Base-by-base conservation (phyloP, 2,797 vertebrate species). In the Hafferia zeledoni region DNA sequence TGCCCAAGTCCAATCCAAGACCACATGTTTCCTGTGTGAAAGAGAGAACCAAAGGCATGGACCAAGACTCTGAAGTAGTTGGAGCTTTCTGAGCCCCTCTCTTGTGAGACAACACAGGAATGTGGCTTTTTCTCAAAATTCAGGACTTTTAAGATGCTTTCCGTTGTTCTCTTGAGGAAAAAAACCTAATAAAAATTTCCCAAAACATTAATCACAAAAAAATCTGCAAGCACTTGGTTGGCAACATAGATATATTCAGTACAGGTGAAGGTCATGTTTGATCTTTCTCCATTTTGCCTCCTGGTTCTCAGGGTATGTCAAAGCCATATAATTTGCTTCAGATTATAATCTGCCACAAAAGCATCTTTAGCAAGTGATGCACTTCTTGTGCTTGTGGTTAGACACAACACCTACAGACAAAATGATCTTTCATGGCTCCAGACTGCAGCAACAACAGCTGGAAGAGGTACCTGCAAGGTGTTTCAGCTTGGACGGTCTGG, bases 311-410 rank as follows among this genome's bases (percentile, higher is more conserved):
- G 28, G 28, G 1, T 16, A 11, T 7, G 39, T 61, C 70, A 44
- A 55, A 65, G 57, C 39, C 18, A 41, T 30, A 22, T 30, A 22
- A 16, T 61, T 61, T 30, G 39, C 37, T 61, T 41, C 39, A 61
- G 14, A 68, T 91, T 50, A 70, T 12, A 41, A 80, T 77, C 83
- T 55, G 55, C 72, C 76, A 72, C 47, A 57, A 18, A 72, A 72
- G 5, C 5, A 0, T 61, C 80, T 78, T 25, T 47, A 31, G 65
- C 59, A 14, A 70, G 53, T 11, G 87, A 68, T 46, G 72, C 76
- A 25, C 65, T 92, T 94, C 87, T 70, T 91, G 76, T 56, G 46
- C 79, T 28, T n/a, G 89, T 52, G 79, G 69, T 86, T 71, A 76
- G 92, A 43, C 5, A 37, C 69, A 75, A 17, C 69, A 69, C 59